Evolutionary conservation across 2,888 invertebrate species (phyloP), one percentile per base, ranked within the genome.

Genomic region (Patella depressa): DNA sequence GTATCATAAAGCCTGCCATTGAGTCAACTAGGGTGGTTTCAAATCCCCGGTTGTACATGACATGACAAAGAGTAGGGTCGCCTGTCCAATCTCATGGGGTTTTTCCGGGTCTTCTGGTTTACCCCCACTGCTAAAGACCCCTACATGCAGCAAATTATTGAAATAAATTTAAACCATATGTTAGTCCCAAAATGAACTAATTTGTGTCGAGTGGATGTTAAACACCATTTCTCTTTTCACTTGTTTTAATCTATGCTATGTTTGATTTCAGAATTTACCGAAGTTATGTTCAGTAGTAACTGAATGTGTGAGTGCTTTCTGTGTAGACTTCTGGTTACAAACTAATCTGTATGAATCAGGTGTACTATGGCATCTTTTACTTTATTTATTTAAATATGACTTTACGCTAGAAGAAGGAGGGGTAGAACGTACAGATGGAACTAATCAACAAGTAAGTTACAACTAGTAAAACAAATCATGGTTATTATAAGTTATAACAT

Each of bases 351-450:
- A 89, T 79, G 89, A 91, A 80, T 88, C 92, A 1, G 99, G 98
- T 12, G 96, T 96, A 0, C 91, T 99, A 4, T 99, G 97, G 96
- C 97, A 98, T 87, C 93, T 99, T 75, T 92, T 99, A 65, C 94
- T 96, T 0, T 96, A 96, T 86, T 95, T 96, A 91, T 97, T 99
- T 91, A 95, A 95, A 80, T 99, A 98, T 92, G 99, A 99, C 93
- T 99, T 96, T 92, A 99, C 99, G 5, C 93, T 99, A 85, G 96
- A 98, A 78, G 99, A 99, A 93, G 97, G 98, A 74, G 99, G 98
- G 0, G 96, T 98, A 0, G 95, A 96, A 85, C 94, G 95, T 45
- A 95, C 94, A 84, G 95, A 95, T 87, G 95, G 96, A 74, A 94
- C 95, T 4, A 98, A 98, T 91, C 96, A 96, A 88, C 95, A 95